Evolutionary conservation across 2,888 invertebrate genomes (phyloP).

Genomic region (Dryadula phaetusa): DNA sequence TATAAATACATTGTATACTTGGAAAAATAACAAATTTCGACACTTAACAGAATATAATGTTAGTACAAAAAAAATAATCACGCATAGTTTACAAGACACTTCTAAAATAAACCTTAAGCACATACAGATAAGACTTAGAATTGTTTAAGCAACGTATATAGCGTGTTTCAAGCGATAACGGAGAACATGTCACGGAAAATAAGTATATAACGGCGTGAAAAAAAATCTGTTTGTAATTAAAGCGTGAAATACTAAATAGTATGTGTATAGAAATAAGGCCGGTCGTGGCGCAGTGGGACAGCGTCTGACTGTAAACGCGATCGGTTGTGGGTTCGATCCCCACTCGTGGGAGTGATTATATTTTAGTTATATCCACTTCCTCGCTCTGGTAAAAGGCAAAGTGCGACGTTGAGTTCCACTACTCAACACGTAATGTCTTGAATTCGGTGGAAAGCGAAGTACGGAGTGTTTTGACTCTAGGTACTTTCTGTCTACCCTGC

Average conservation of each 20-base stretch:
- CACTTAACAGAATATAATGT: slow-evolving; percentile 10
- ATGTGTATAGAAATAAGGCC: no score
- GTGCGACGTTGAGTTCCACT: no score
- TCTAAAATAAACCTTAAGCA: not conserved
- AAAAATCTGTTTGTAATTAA: slow-evolving; percentile 33
- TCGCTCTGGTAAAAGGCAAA: no score
- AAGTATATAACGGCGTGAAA: slow-evolving; percentile 30
- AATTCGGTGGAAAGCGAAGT: no score
- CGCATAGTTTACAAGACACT: not conserved
- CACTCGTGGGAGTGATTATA: no score
- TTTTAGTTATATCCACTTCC: no score
- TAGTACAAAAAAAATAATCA: slow-evolving; percentile 13
- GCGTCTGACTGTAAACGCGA: no score
- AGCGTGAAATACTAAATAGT: slow-evolving; percentile 8
- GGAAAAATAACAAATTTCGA: slow-evolving; percentile 14
- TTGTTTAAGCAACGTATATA: not conserved
- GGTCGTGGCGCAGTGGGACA: no score
- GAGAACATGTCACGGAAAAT: slow-evolving; percentile 39
- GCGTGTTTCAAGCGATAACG: slow-evolving; percentile 35
- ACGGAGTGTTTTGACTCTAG: no score
- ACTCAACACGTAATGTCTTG: no score
- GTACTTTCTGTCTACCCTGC: no score
- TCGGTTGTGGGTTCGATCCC: no score
- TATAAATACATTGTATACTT: not conserved
- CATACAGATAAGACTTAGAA: not conserved